Evolutionary conservation across 2,888 invertebrate genomes (phyloP), one percentile per base, ranked within the genome.

Genomic region (Sinodicranocentrus sp.): DNA sequence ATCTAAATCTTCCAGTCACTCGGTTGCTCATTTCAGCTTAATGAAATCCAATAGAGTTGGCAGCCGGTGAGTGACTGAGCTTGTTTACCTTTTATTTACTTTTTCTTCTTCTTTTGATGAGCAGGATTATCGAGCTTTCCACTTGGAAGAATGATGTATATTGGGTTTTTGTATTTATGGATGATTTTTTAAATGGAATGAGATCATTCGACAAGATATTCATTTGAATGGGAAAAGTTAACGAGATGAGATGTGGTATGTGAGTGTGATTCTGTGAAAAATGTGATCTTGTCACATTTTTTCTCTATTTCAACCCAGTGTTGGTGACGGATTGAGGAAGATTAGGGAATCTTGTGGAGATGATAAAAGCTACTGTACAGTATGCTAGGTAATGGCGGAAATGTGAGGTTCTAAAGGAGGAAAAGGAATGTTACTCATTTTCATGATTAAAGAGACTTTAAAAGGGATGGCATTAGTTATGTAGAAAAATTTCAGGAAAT

Each of bases 21-120:
- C n/a, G 15, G 21, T 48, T n/a, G 15, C 13, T 10, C n/a, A 2
- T 5, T 48, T 28, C 21, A 8, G n/a, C 23, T 15, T 10, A 48
- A 48, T 39, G 57, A 57, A 39, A 70, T 70, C 63, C 52, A 70
- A 70, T 44, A 43, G 52, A 21, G 13, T 61, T 61, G 59, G 25
- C 15, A 25, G 26, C 19, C 1, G 26, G 28, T 26, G 26, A n/a
- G 28, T 25, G 10, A 57, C 21, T 57, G 25, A n/a, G n/a, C n/a
- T n/a, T n/a, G n/a, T n/a, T n/a, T n/a, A n/a, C n/a, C n/a, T n/a
- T n/a, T n/a, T n/a, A n/a, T 10, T 33, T 33, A 33, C 33, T 33
- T 10, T 10, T 33, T 33, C 10, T 33, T 33, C 5, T 33, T 33
- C 33, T 10, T 48, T 48, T 39, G 39, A 39, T 5, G 28, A 61